These are phyloP conservation scores for Podabrus alpinus DNA, from an alignment of 2,888 invertebrate species.

Conservation along the genomic window DNA sequence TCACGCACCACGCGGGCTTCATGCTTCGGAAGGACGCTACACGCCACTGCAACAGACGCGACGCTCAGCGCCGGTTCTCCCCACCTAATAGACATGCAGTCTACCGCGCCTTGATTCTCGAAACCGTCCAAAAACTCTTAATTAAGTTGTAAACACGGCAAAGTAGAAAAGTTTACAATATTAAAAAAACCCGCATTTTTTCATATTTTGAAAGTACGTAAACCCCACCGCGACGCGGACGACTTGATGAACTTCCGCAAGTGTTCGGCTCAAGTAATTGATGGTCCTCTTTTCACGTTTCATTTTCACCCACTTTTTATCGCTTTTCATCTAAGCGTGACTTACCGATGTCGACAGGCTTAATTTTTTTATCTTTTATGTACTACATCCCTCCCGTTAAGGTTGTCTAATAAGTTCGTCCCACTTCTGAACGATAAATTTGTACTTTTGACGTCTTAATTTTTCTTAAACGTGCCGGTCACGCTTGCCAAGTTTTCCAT, in stretches of 20 bases:
- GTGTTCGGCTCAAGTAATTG: not conserved
- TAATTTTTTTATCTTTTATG: not conserved
- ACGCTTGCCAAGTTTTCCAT: not conserved
- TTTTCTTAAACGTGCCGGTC: not conserved
- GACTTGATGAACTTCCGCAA: not conserved
- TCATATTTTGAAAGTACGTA: not conserved
- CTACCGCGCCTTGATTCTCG: conserved; percentile 28
- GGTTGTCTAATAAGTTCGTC: not conserved
- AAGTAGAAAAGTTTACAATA: not conserved
- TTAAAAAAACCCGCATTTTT: not conserved
- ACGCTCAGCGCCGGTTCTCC: conserved; percentile 33
- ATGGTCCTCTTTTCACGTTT: not conserved
- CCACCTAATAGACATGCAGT: conserved; percentile 36
- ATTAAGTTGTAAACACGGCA: not conserved
- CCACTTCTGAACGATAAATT: not conserved
- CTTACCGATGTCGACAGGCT: not conserved
- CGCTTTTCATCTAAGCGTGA: not conserved
- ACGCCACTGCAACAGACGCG: conserved; percentile 46
- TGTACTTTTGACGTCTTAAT: not conserved
- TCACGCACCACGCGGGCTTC: conserved; percentile 41
- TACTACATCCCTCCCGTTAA: not conserved
- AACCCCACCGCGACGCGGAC: not conserved
- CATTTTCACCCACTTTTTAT: not conserved
- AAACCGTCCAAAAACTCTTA: not conserved
- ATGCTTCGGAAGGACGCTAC: conserved; percentile 45